phyloP scores from a whole-genome alignment of 1,140 invertebrate genomes.

The Acromyrmex heyeri region DNA sequence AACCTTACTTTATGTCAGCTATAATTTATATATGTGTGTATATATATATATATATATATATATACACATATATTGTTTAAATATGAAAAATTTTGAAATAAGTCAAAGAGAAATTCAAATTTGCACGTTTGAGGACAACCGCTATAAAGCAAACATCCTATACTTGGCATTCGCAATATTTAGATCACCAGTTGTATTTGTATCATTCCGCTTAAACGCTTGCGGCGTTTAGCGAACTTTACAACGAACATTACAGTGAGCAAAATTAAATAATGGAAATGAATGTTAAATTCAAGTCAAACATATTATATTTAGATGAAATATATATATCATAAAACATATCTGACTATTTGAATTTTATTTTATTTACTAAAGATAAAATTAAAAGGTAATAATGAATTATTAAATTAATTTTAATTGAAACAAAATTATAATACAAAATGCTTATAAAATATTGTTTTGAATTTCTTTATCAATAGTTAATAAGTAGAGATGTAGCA shows the following conservation, averaged over 20 bases:
- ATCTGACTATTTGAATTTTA: background rate
- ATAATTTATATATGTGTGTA: background rate
- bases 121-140: background rate
- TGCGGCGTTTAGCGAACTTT: background rate
- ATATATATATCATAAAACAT: background rate
- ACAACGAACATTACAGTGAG: background rate
- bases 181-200: background rate
- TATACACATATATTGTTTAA: background rate
- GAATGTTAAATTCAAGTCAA: background rate
- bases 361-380: background rate
- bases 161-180: background rate
- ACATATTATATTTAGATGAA: background rate
- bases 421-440: background rate
- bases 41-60: too few species aligned
- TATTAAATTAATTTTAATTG: constrained; percentile 10
- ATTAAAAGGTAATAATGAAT: constrained; percentile 2
- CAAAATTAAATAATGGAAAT: constrained; percentile 10
- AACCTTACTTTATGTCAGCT: background rate
- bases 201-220: constrained; percentile 2
- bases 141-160: background rate
- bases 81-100: background rate
- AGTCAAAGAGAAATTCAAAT: background rate
- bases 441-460: background rate
- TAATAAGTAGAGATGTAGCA: background rate
- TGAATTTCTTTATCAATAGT: background rate